A percentile compares a stretch with the other conserved stretches of the same genome.
phyloP scores from a whole-genome alignment of 2,888 invertebrate species.

The Syrista parreyssii region DNA sequence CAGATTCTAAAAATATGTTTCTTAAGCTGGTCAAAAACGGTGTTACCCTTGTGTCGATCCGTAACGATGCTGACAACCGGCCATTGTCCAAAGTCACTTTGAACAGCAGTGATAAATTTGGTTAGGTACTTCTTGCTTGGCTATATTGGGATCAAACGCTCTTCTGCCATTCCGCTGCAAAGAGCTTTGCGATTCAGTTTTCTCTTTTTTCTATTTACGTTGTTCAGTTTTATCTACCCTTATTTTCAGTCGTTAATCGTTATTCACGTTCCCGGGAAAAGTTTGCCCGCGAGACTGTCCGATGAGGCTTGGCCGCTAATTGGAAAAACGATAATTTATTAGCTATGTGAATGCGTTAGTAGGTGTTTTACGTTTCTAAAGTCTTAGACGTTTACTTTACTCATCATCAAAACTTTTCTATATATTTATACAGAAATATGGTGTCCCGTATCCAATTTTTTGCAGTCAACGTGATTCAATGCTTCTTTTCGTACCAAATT shows the following conservation, averaged over 20 bases:
- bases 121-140: conserved; percentile 5
- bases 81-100: conserved; percentile 2
- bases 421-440: neutral
- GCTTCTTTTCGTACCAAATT: neutral
- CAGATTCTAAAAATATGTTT: neutral
- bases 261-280: conserved; percentile 15
- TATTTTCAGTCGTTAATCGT: conserved; percentile 10
- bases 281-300: conserved; percentile 9
- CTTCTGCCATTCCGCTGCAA: neutral
- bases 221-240: conserved; percentile 6
- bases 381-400: neutral
- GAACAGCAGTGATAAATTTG: neutral
- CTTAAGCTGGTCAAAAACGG: neutral
- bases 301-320: conserved; percentile 16
- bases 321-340: conserved; percentile 6
- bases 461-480: neutral
- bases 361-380: neutral
- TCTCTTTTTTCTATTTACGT: neutral
- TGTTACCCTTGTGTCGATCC: conserved; percentile 1
- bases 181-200: neutral
- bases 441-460: neutral
- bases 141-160: conserved; percentile 24
- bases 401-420: neutral
- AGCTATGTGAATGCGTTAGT: neutral
- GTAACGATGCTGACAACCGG: neutral